Percentiles rank a stretch among this genome's conserved stretches.
phyloP scores from a whole-genome alignment of 2,113 vertebrate genomes.

The Misgurnus mizolepis region DNA sequence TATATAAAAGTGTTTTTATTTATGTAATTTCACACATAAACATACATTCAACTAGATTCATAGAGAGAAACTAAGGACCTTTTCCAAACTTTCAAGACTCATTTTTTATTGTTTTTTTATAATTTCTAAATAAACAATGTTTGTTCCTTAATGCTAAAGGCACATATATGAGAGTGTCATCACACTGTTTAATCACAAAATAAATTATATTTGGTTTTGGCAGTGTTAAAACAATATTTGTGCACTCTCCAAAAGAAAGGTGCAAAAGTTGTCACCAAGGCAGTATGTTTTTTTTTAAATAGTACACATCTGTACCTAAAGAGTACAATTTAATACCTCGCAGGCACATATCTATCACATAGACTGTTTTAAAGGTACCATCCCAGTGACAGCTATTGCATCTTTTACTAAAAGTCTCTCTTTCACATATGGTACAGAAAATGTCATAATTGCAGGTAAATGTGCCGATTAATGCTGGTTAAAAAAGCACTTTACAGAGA shows the following conservation, averaged over 20 bases:
- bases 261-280: too few species aligned
- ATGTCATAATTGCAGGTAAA: neutral
- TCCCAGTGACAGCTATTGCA: too few species aligned
- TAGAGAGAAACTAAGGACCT: neutral
- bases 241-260: too few species aligned
- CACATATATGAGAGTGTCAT: slow-evolving; percentile 5
- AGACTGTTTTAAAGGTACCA: too few species aligned
- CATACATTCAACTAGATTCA: slow-evolving; percentile 10
- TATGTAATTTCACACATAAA: neutral
- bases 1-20: neutral
- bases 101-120: neutral
- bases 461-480: neutral
- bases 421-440: neutral
- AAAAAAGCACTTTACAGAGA: slow-evolving; percentile 25
- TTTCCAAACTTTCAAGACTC: neutral
- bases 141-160: slow-evolving; percentile 30
- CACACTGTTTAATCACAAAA: slow-evolving; percentile 8
- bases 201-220: slow-evolving; percentile 8
- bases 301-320: too few species aligned
- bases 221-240: neutral
- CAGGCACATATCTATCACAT: too few species aligned
- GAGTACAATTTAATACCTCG: too few species aligned
- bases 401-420: too few species aligned
- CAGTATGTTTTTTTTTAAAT: too few species aligned
- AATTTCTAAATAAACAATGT: neutral